A percentile compares a stretch with the other conserved stretches of the same genome.
These are phyloP conservation scores for Parasteatoda lunata DNA, from an alignment of 2,888 invertebrate species.

Conservation along the genomic window DNA sequence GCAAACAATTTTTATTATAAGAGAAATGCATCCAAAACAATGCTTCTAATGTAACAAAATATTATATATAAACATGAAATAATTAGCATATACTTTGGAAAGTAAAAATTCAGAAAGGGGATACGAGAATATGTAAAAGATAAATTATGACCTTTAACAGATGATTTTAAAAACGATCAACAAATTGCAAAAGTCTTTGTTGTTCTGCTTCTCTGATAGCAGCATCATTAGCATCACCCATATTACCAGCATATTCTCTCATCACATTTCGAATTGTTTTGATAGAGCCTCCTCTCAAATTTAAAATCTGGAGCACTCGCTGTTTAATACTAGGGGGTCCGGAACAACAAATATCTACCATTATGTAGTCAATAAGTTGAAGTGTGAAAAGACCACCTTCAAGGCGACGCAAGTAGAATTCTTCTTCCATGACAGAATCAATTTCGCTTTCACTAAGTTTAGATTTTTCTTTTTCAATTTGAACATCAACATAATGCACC, in stretches of 20 bases:
- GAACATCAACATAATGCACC: conserved; percentile 85
- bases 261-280: conserved; percentile 94
- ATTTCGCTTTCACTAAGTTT: conserved; percentile 72
- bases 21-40: too few species aligned
- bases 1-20: too few species aligned
- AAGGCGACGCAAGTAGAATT: conserved; percentile 88
- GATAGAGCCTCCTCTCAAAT: conserved; percentile 82
- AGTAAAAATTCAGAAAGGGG: too few species aligned
- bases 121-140: too few species aligned
- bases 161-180: conserved; percentile 87
- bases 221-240: conserved; percentile 86
- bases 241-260: conserved; percentile 96
- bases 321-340: conserved; percentile 66
- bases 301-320: conserved; percentile 65
- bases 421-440: conserved; percentile 87
- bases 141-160: too few species aligned
- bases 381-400: conserved; percentile 97
- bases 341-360: conserved; percentile 77
- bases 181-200: conserved; percentile 90
- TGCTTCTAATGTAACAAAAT: too few species aligned
- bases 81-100: too few species aligned
- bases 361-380: conserved; percentile 90
- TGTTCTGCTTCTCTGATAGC: conserved; percentile 89
- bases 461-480: conserved; percentile 79
- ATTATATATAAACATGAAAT: too few species aligned